Base-by-base conservation (phyloP, 2,888 invertebrate species). In the Gibbula magus region DNA sequence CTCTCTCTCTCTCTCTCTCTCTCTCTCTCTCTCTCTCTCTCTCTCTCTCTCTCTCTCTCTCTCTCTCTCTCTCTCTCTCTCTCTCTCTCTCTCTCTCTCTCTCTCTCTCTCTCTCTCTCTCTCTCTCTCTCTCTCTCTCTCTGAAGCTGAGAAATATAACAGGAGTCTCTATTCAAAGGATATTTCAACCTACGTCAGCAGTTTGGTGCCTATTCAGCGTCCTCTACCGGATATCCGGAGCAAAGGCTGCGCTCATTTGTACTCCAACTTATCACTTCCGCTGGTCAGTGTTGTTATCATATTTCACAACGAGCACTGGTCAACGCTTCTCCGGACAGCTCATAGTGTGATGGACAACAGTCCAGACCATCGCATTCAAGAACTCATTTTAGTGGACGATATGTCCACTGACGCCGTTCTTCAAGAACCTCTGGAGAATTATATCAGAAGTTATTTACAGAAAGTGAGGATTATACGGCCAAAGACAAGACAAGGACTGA, bases 11-110 rank as follows among this genome's bases (percentile, higher is more conserved):
- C 5, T 8, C 51, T 79, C 79, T 45, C 51, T 53, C 73, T 78
- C 73, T 73, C 53, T 73, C 73, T 78, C 73, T 73, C 54, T 78
- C 78, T 78, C 78, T 78, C 78, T 78, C 70, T 78, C 74, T 70
- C 70, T 70, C 78, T 78, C 70, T 78, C 53, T 52, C 70, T 78
- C 78, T 78, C 78, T 78, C 53, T 52, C 73, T 73, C 73, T 73
- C 79, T 74, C 51, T 56, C 79, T 74, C 79, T 25, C 22, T 56
- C 35, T 56, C 74, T 53, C 54, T 54, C 20, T 45, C 35, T 18
- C 45, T 74, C 35, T 67, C 29, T 79, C 79, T 18, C 18, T 51
- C 75, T 10, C 10, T 29, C 25, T 8, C 54, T 20, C 76, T 8
- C 54, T 29, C 56, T 25, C 54, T 29, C 56, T n/a, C 53, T 29